Evolutionary conservation across 2,113 vertebrate species (phyloP).

Genomic region (Copsychus sechellarum): DNA sequence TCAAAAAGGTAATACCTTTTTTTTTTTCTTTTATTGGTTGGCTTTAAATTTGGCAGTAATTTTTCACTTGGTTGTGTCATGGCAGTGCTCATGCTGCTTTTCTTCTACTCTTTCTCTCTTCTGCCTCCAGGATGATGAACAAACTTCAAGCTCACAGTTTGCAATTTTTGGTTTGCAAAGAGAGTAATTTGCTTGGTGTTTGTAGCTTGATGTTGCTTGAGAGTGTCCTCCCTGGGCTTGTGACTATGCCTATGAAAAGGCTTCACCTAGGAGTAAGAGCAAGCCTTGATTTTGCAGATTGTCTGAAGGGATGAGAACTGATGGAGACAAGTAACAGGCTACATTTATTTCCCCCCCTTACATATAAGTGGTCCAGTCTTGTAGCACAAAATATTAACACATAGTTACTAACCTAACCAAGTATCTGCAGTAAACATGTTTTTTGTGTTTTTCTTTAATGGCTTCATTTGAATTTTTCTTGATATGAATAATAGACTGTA

Average conservation of each 20-base stretch:
- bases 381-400: background rate
- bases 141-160: too few species aligned
- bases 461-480: background rate
- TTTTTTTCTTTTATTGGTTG: background rate
- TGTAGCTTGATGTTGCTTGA: background rate
- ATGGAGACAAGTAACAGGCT: background rate
- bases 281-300: background rate
- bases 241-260: background rate
- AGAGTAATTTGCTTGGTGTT: too few species aligned
- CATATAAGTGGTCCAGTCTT: accelerated
- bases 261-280: background rate
- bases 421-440: background rate
- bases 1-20: background rate
- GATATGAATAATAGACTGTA: background rate
- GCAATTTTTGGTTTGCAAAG: too few species aligned
- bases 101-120: background rate
- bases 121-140: too few species aligned
- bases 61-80: background rate
- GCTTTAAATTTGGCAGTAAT: background rate
- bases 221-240: background rate
- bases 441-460: background rate
- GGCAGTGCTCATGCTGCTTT: background rate
- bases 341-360: background rate
- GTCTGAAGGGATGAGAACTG: background rate
- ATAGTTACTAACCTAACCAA: background rate